phyloP scores from a whole-genome alignment of 2,113 vertebrate species.

The Takifugu bimaculatus region DNA sequence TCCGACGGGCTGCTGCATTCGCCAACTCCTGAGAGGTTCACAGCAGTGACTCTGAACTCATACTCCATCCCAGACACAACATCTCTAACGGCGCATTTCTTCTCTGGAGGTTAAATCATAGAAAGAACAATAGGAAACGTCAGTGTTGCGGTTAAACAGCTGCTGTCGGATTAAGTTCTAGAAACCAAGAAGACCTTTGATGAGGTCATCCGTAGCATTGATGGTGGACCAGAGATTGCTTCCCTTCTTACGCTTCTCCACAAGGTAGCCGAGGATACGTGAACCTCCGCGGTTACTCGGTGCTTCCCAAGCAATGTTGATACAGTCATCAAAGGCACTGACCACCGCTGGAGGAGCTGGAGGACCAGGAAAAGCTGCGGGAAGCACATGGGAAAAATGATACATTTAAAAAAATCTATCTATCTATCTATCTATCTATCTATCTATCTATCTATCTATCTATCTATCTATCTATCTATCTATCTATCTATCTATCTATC shows the following conservation, averaged over 20 bases:
- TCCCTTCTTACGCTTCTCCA: slow-evolving; percentile 87
- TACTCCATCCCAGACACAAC: slow-evolving; percentile 81
- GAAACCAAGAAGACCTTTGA: slow-evolving; percentile 70
- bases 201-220: slow-evolving; percentile 61
- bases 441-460: no score
- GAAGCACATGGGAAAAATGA: not conserved
- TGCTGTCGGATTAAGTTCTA: not conserved
- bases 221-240: slow-evolving; percentile 81
- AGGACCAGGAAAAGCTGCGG: slow-evolving; percentile 78
- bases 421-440: no score
- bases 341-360: slow-evolving; percentile 78
- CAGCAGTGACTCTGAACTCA: slow-evolving; percentile 85
- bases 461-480: no score
- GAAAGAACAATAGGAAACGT: slow-evolving; percentile 5
- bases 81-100: slow-evolving; percentile 72
- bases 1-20: slow-evolving; percentile 80
- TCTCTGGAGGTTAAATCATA: slow-evolving; percentile 65
- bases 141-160: not conserved
- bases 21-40: slow-evolving; percentile 81
- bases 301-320: slow-evolving; percentile 78
- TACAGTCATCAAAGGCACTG: slow-evolving; percentile 71
- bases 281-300: slow-evolving; percentile 75
- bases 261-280: slow-evolving; percentile 78
- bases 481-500: no score
- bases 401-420: not conserved